Conservation (phyloP, 2,888 invertebrate genomes). For the Lysandra bellargus region DNA sequence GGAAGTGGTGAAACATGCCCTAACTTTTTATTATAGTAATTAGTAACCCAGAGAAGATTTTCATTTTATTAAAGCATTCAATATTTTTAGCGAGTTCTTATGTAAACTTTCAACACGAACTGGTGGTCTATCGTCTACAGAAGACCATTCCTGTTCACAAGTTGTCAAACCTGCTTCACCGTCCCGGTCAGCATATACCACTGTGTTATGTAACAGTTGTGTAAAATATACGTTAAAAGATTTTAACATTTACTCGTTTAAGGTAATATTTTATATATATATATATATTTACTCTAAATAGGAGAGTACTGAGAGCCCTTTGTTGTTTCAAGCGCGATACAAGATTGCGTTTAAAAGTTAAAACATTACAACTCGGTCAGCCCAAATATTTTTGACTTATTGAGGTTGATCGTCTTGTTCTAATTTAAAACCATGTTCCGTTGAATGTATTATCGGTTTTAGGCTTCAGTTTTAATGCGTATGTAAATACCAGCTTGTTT, state of each 20-base stretch:
- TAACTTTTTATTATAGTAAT: too few species aligned
- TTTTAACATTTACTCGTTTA: not conserved
- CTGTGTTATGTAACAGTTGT: not conserved
- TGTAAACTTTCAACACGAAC: not conserved
- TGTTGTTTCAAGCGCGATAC: not conserved
- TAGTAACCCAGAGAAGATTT: too few species aligned
- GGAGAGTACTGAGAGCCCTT: not conserved
- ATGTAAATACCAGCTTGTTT: not conserved
- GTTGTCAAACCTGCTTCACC: not conserved
- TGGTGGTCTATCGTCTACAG: not conserved
- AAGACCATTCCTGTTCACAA: not conserved
- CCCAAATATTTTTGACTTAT: not conserved
- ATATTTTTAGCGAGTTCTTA: not conserved
- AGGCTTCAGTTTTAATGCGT: not conserved
- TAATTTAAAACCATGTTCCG: not conserved
- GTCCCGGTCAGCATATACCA: not conserved
- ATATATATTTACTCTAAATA: not conserved
- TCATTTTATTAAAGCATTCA: not conserved
- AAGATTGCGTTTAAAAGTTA: constrained; percentile 9
- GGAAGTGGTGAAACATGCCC: too few species aligned
- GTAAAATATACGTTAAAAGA: not conserved
- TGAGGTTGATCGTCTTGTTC: constrained; percentile 11
- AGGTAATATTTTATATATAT: not conserved
- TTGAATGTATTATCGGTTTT: not conserved
- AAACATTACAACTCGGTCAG: constrained; percentile 11